Percentiles rank a stretch among this genome's conserved stretches.
Conservation (phyloP, 2,797 vertebrate species). For the Chloroceryle amazona region DNA sequence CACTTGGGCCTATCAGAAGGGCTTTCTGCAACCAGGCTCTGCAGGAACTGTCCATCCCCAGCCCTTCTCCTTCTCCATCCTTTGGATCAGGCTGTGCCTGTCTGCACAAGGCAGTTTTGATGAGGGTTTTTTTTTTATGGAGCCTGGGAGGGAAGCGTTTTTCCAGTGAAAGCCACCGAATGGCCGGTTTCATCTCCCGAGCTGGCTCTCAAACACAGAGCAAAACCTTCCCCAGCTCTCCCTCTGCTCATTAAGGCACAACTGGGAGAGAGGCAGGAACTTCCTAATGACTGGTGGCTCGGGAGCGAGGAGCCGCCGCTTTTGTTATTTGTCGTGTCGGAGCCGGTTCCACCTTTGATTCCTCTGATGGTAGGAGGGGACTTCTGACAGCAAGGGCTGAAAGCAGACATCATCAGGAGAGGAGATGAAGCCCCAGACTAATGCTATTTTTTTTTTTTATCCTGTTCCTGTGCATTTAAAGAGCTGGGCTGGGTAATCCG, state of each 20-base stretch:
- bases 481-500: conserved; percentile 1
- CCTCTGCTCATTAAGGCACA: conserved; percentile 40
- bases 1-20: background rate
- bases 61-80: background rate
- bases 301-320: background rate
- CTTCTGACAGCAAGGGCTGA: conserved; percentile 29
- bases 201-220: background rate
- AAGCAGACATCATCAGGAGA: conserved; percentile 17
- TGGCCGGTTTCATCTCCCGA: background rate
- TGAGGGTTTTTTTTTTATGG: background rate
- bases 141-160: background rate
- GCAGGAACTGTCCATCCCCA: background rate
- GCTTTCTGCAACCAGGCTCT: fast-evolving
- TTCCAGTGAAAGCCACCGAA: background rate
- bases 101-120: fast-evolving
- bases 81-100: fast-evolving
- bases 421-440: conserved; percentile 41
- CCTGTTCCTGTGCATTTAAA: background rate
- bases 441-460: background rate
- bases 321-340: conserved; percentile 19
- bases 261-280: conserved; percentile 55
- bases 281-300: conserved; percentile 60
- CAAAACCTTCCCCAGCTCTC: background rate
- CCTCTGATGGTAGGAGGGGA: conserved; percentile 23
- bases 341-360: conserved; percentile 57